Evolutionary conservation across 2,888 invertebrate species (phyloP).

Genomic region (Sicus ferrugineus): DNA sequence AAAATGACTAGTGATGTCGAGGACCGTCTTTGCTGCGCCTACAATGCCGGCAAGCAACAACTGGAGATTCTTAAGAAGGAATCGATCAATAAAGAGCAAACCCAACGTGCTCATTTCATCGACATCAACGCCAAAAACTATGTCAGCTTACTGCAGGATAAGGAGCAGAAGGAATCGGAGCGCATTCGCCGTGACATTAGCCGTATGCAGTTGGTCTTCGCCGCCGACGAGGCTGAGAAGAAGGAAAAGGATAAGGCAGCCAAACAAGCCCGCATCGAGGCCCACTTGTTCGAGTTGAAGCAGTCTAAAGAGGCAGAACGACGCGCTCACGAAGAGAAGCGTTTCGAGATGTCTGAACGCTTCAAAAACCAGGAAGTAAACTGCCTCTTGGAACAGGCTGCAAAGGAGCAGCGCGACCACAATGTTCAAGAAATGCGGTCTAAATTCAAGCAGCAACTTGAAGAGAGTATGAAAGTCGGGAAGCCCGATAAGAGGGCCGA

Average conservation of each 20-base stretch:
- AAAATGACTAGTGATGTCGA: constrained; percentile 62
- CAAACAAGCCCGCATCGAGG: constrained; percentile 54
- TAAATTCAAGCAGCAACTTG: constrained; percentile 49
- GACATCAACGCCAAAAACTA: constrained; percentile 66
- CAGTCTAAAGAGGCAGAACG: constrained; percentile 46
- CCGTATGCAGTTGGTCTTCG: constrained; percentile 64
- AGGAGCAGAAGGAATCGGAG: constrained; percentile 65
- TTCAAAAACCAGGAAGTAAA: constrained; percentile 53
- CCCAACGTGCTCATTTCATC: constrained; percentile 64
- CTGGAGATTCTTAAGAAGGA: constrained; percentile 60
- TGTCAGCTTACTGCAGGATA: constrained; percentile 63
- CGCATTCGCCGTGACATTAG: constrained; percentile 66
- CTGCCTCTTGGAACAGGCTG: constrained; percentile 45
- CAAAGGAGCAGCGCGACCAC: constrained; percentile 49
- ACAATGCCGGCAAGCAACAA: constrained; percentile 63
- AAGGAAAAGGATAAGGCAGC: constrained; percentile 50
- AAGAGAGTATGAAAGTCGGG: constrained; percentile 48
- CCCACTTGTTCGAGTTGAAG: constrained; percentile 52
- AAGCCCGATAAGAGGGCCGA: constrained; percentile 36
- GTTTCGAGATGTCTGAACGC: constrained; percentile 52
- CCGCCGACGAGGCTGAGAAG: constrained; percentile 56
- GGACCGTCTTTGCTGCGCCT: constrained; percentile 64
- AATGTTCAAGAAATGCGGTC: constrained; percentile 46
- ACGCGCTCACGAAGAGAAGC: constrained; percentile 46
- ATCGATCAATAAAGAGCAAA: constrained; percentile 60